Conservation (phyloP, 2,113 vertebrate genomes). For the Ondatra zibethicus region DNA sequence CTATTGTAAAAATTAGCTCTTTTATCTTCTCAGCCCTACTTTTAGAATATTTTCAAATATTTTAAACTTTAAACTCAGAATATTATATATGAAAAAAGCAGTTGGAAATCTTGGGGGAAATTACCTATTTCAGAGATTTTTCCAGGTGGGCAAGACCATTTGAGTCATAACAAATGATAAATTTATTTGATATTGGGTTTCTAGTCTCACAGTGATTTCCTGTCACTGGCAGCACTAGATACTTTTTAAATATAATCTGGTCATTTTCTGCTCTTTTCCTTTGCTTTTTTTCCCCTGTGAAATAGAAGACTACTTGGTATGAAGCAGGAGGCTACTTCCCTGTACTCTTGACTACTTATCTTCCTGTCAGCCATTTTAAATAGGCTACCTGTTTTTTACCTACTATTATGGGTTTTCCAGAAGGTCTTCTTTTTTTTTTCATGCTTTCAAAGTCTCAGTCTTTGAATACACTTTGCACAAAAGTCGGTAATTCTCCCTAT, state of each 20-base stretch:
- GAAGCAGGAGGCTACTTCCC: not conserved
- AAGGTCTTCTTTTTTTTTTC: not conserved
- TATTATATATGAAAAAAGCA: not conserved
- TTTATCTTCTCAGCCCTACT: not conserved
- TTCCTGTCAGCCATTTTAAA: not conserved
- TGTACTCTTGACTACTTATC: not conserved
- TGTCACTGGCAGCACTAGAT: not conserved
- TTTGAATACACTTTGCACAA: not conserved
- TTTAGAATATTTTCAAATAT: not conserved
- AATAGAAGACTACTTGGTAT: not conserved
- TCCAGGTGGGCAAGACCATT: not conserved
- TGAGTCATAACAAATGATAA: not conserved
- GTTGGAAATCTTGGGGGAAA: not conserved
- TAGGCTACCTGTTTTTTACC: not conserved
- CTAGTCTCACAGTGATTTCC: too few species aligned
- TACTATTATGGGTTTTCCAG: not conserved
- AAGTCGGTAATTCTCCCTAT: not conserved
- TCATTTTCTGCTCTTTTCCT: not conserved
- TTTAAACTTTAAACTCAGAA: not conserved
- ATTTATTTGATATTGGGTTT: not conserved
- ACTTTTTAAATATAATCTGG: not conserved
- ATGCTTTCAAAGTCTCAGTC: not conserved
- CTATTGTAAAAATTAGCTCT: not conserved
- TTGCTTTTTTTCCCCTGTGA: conserved; percentile 31
- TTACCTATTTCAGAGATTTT: not conserved